Evolutionary conservation across 2,797 vertebrate species (phyloP).

Genomic region (Philypnodon macrostomus): DNA sequence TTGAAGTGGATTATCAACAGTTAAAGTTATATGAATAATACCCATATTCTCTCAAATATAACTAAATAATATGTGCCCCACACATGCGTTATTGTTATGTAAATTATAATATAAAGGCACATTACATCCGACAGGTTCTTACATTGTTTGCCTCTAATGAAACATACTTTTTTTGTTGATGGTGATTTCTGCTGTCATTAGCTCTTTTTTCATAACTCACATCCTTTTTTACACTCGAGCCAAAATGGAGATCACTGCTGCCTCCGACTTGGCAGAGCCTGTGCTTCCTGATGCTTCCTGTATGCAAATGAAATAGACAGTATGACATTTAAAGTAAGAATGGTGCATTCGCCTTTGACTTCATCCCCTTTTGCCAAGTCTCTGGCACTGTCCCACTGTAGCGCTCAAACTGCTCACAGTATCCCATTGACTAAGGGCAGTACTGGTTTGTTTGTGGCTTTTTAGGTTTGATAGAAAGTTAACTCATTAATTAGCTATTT

Average conservation of each 20-base stretch:
- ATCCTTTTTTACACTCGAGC: conserved; percentile 14
- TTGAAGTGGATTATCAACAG: too few species aligned
- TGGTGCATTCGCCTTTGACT: conserved; percentile 40
- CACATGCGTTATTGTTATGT: too few species aligned
- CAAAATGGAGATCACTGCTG: conserved; percentile 12
- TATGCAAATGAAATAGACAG: conserved; percentile 56
- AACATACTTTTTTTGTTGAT: background rate
- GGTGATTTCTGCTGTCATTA: conserved; percentile 7
- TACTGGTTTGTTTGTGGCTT: too few species aligned
- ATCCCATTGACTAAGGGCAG: too few species aligned
- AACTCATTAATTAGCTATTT: too few species aligned
- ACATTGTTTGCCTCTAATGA: conserved; percentile 2
- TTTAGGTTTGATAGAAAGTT: too few species aligned
- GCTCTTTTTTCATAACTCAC: conserved; percentile 11
- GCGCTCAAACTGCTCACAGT: conserved; percentile 40
- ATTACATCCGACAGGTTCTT: too few species aligned
- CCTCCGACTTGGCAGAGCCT: conserved; percentile 32
- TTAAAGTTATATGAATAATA: too few species aligned
- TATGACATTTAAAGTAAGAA: conserved; percentile 53
- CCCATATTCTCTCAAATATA: too few species aligned
- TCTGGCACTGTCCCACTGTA: conserved; percentile 30
- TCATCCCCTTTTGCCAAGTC: conserved; percentile 13
- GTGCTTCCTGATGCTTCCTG: conserved; percentile 29
- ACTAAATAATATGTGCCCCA: too few species aligned
- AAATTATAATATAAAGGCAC: too few species aligned